Conservation (phyloP, 2,888 invertebrate genomes). For the Tuta absoluta region DNA sequence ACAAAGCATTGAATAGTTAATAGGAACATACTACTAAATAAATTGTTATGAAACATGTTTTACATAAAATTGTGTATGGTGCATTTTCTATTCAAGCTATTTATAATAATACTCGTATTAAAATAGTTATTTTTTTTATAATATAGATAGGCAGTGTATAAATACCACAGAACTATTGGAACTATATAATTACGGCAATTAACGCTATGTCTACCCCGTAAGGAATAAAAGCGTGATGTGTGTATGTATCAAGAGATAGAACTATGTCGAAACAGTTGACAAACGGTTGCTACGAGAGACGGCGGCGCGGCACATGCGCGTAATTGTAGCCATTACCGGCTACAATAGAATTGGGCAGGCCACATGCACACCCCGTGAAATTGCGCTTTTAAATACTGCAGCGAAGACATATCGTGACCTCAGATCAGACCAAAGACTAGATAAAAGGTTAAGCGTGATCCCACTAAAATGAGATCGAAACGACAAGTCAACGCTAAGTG, state of each 20-base stretch:
- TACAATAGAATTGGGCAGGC: constrained; percentile 78
- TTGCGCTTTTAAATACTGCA: constrained; percentile 72
- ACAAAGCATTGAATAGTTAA: not conserved
- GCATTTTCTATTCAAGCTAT: too few species aligned
- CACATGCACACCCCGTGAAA: constrained; percentile 70
- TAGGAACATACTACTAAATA: too few species aligned
- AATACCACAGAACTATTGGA: too few species aligned
- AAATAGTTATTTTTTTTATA: too few species aligned
- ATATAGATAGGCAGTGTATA: too few species aligned
- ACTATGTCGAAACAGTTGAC: constrained; percentile 39
- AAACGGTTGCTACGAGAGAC: constrained; percentile 46
- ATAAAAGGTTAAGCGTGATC: not conserved
- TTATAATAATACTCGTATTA: too few species aligned
- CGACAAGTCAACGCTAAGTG: too few species aligned
- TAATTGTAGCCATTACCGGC: constrained; percentile 70
- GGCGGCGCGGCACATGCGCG: constrained; percentile 50
- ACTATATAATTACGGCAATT: too few species aligned
- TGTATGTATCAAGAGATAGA: not conserved
- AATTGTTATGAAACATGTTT: too few species aligned
- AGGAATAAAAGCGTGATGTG: not conserved
- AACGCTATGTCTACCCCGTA: too few species aligned
- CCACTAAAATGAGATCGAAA: too few species aligned
- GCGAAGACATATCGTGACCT: constrained; percentile 48
- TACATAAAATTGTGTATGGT: too few species aligned
- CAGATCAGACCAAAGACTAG: constrained; percentile 4